Base-by-base conservation (phyloP, 2,113 vertebrate species). In the Stercorarius parasiticus region DNA sequence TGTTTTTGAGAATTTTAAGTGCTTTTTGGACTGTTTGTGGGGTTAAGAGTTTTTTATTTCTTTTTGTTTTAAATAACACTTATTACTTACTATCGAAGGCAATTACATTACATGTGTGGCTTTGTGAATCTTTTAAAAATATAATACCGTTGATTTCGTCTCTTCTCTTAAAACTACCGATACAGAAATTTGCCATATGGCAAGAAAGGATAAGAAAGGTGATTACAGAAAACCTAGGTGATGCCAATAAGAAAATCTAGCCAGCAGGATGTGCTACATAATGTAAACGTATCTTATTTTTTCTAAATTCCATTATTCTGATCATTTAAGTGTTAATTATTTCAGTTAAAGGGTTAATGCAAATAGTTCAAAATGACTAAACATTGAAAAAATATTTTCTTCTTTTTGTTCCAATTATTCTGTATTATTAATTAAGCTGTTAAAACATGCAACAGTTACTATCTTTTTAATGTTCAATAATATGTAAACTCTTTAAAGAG, bases 401-500 rank as follows among this genome's bases (percentile, higher is more conserved):
- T 94, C 64, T 93, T 97, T 97, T 93, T 96, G 90, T 88, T 95
- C 91, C 80, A 93, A 90, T 96, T 97, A 94, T 89, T 93, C 81
- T 43, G 43, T 86, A 91, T 89, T 95, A 96, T 96, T 94, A 96
- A 96, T 96, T 88, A 88, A 95, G 88, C 40, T 94, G 95, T 97
- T 97, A 97, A 95, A 95, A 91, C 90, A 94, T 88, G 73, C 86
- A 90, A 95, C 86, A 79, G 95, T 96, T 95, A 90, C 93, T 93
- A 96, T 94, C 95, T 96, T 96, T 95, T 97, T 97, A 97, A 97
- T 94, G 95, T 94, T 97, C 70, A 97, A 74, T 96, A 95, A 97
- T 95, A 80, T 97, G 64, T 97, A 91, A 97, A 97, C 93, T 88
- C 95, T 87, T 97, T 98, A 97, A 91, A 96, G 89, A 80, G 50